Evolutionary conservation across 2,113 vertebrate genomes (phyloP), one percentile per base, ranked within the genome.

Genomic region (Oryzias javanicus): DNA sequence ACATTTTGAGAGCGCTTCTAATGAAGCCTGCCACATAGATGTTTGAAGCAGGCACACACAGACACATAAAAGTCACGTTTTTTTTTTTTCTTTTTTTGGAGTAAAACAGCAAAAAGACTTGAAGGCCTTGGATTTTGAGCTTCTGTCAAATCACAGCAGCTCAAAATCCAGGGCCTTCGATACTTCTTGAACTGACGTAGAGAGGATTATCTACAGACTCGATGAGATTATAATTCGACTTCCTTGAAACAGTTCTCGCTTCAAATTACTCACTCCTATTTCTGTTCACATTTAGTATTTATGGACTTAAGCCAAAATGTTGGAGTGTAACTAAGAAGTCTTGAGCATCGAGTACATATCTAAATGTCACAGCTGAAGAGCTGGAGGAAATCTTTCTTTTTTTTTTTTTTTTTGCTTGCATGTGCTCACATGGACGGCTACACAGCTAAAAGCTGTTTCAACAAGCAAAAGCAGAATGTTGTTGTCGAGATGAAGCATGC

Each of bases 141-240:
- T 42, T 2, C 42, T 42, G 42, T 42, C 52, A 49, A 74, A 70
- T 81, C 70, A 86, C 80, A 78, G 71, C 54, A 69, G 74, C 67
- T 77, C 67, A 62, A 71, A 76, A 81, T 74, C 56, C 60, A 61
- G 27, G 53, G 46, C 44, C 58, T 86, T 78, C 80, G 63, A 88
- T 86, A 82, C 76, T 66, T 67, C 59, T 61, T 20, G 8, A 76
- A 79, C 72, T 86, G 86, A 86, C 81, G 6, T 78, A 78, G 68
- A 49, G 75, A 72, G 80, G 80, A 82, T 85, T 90, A 86, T 82
- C 62, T 79, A 64, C 64, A 57, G 55, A 74, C 62, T 74, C 80
- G 81, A 85, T 89, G 84, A 85, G 89, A 89, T 89, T 89, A 86
- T 80, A 81, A 82, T 86, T 87, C 77, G 85, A 65, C 76, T 74